Base-by-base conservation (phyloP, 2,888 invertebrate species). In the Callyntrura sp. region DNA sequence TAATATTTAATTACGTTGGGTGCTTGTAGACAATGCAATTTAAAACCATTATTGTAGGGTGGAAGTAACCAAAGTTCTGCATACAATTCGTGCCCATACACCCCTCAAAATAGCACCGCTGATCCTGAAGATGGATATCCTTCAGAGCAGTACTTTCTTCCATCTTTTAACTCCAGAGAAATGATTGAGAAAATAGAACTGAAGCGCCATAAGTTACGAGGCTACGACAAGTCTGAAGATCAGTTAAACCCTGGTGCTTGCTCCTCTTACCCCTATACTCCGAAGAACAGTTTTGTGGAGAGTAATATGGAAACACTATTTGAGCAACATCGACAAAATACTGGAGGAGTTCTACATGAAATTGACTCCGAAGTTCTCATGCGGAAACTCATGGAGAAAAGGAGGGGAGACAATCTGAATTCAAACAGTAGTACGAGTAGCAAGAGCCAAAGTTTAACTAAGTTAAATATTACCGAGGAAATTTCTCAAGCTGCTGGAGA, bases 91-190 rank as follows among this genome's bases (percentile, higher is more conserved):
- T 94, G 94, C 55, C 94, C 94, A 0, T 94, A 94, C 87, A 94
- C 94, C 9, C 94, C 95, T 4, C 94, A 94, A 85, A 94, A 94
- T 91, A 94, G 94, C 81, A 94, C 93, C 78, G 94, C 94, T 35
- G 94, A 94, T 60, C 92, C 91, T 17, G 94, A 93, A 86, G 94
- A 94, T 57, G 92, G 93, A 1, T 93, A 93, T 65, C 89, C 92
- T 14, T 43, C 90, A 4, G 93, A 93, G 14, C 91, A 91, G 84
- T 93, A 93, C 85, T 93, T 93, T 85, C 93, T 95, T 11, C 95
- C 95, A 8, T 94, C 94, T 87, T 95, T 95, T 92, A 95, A 95
- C 93, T 94, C 94, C 78, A 94, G 94, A 1, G 95, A 95, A 91
- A 95, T 95, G 94, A 94, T 95, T 79, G 94, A 94, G 87, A 94